phyloP scores from a whole-genome alignment of 2,888 invertebrate genomes.

The Drosophila acutilabella region DNA sequence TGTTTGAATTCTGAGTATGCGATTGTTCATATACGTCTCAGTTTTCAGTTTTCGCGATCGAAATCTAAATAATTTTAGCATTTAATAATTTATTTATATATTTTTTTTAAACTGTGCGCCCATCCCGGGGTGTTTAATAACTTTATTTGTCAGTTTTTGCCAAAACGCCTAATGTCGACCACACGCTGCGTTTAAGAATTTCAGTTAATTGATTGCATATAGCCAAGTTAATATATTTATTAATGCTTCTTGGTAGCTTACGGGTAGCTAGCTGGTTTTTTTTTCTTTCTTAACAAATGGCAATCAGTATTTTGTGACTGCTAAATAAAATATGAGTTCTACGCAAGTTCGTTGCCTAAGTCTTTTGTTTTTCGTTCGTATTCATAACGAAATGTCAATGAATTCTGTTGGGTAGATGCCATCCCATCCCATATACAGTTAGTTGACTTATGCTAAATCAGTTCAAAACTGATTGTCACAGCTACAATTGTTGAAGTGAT shows the following conservation, averaged over 20 bases:
- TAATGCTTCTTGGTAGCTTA: slow-evolving; percentile 49
- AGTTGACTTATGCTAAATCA: slow-evolving; percentile 64
- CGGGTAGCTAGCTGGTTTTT: slow-evolving; percentile 25
- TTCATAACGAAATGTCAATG: slow-evolving; percentile 65
- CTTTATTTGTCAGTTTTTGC: slow-evolving; percentile 65
- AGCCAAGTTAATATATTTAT: slow-evolving; percentile 45
- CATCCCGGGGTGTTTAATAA: slow-evolving; percentile 63
- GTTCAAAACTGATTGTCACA: slow-evolving; percentile 43
- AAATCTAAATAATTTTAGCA: slow-evolving; percentile 62
- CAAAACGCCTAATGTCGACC: slow-evolving; percentile 60
- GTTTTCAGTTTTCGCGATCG: slow-evolving; percentile 42
- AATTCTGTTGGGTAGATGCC: slow-evolving; percentile 50
- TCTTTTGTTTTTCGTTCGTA: slow-evolving; percentile 57
- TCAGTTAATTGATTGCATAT: slow-evolving; percentile 67
- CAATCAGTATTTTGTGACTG: slow-evolving; percentile 44
- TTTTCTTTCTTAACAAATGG: slow-evolving; percentile 30
- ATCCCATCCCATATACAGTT: slow-evolving; percentile 16
- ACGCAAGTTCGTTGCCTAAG: slow-evolving; percentile 71
- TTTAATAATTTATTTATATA: slow-evolving; percentile 57
- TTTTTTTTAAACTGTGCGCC: slow-evolving; percentile 15
- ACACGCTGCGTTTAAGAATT: slow-evolving; percentile 63
- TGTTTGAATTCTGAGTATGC: slow-evolving; percentile 74
- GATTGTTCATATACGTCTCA: slow-evolving; percentile 28
- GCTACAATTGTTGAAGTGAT: slow-evolving; percentile 21
- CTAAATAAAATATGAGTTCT: slow-evolving; percentile 78